Conservation (phyloP, 92 coral and sea anemone species). For the Desmophyllum pertusum region DNA sequence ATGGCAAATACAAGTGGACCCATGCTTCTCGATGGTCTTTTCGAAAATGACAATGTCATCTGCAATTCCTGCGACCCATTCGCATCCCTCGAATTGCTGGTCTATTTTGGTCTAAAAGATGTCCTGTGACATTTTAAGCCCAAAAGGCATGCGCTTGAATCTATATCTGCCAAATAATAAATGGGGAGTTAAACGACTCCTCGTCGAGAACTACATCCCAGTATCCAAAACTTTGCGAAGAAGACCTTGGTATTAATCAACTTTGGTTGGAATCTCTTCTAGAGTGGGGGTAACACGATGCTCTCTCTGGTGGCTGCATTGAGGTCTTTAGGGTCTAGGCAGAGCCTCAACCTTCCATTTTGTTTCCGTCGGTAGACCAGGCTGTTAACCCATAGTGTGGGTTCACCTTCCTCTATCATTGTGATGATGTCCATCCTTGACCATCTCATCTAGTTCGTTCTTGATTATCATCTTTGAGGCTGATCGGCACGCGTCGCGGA, state of each 20-base stretch:
- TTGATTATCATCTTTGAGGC: slow-evolving; percentile 61
- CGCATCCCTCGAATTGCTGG: neutral
- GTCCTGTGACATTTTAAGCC: too few relatives aligned
- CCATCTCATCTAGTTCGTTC: slow-evolving; percentile 66
- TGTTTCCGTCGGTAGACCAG: too few relatives aligned
- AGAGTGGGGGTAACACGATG: slow-evolving; percentile 48
- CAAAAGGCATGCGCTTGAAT: too few relatives aligned
- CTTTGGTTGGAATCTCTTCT: slow-evolving; percentile 52
- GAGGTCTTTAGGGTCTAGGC: too few relatives aligned
- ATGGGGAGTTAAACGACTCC: neutral
- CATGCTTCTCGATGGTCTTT: too few relatives aligned
- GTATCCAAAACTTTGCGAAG: slow-evolving; percentile 39
- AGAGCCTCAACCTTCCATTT: too few relatives aligned
- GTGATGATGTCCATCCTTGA: slow-evolving; percentile 49
- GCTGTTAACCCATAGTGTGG: too few relatives aligned
- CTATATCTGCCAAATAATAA: neutral
- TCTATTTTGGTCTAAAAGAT: neutral
- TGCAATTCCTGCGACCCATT: too few relatives aligned
- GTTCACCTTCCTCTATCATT: slow-evolving; percentile 66
- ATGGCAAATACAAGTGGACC: too few relatives aligned
- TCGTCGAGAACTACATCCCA: slow-evolving; percentile 23
- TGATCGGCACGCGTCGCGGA: slow-evolving; percentile 42
- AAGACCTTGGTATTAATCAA: slow-evolving; percentile 33
- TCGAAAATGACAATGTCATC: too few relatives aligned
- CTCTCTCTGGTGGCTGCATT: slow-evolving; percentile 23